phyloP scores from a whole-genome alignment of 2,797 vertebrate genomes.

The Poliocrania exsul region DNA sequence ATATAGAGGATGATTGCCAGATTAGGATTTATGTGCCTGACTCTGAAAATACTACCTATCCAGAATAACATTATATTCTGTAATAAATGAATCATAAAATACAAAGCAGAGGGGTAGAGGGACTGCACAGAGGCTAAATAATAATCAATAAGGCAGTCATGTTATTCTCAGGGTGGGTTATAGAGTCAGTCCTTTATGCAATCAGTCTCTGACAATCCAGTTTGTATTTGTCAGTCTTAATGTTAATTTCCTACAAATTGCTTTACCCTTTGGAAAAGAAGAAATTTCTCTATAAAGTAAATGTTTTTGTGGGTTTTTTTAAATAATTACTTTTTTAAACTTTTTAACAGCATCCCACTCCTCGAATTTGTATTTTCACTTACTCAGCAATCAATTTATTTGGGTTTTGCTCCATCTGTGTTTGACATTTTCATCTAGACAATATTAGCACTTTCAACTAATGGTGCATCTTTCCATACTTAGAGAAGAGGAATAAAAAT shows the following conservation, averaged over 20 bases:
- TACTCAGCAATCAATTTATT: not conserved
- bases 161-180: not conserved
- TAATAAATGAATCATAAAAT: slow-evolving; percentile 43
- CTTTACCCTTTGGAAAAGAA: slow-evolving; percentile 3
- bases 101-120: not conserved
- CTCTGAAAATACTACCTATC: slow-evolving; percentile 23
- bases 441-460: not conserved
- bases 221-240: slow-evolving; percentile 33
- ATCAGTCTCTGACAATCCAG: slow-evolving; percentile 1
- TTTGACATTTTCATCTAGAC: not conserved
- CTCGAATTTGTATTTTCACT: not conserved
- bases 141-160: slow-evolving; percentile 34
- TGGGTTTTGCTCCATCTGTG: not conserved
- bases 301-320: not conserved
- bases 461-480: not conserved
- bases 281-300: not conserved
- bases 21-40: slow-evolving; percentile 29
- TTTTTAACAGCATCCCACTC: not conserved
- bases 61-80: slow-evolving; percentile 1
- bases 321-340: not conserved
- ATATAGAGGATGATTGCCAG: not conserved
- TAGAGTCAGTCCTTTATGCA: not conserved
- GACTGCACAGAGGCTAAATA: slow-evolving; percentile 26
- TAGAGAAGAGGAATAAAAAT: not conserved
- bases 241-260: not conserved